These are phyloP conservation scores for Spilarctia lutea DNA, from an alignment of 2,888 invertebrate species.

Conservation along the genomic window DNA sequence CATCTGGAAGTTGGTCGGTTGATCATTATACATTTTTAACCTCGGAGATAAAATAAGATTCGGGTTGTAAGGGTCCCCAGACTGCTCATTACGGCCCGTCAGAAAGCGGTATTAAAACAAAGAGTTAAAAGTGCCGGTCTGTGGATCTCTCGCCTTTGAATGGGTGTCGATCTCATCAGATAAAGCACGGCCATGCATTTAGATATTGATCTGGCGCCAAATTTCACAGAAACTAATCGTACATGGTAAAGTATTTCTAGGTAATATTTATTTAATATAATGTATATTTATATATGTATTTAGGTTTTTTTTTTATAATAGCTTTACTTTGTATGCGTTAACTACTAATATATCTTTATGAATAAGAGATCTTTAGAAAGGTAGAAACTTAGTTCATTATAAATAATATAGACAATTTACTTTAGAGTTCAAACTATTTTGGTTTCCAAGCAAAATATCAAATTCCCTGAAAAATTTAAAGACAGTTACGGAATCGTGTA, in stretches of 20 bases:
- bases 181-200: conserved; percentile 60
- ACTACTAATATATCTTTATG: too few species aligned
- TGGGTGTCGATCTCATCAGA: conserved; percentile 77
- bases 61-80: conserved; percentile 37
- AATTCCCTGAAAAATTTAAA: neutral
- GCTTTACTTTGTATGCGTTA: conserved; percentile 23
- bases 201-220: conserved; percentile 82
- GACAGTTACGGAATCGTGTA: neutral
- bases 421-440: neutral
- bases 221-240: conserved; percentile 78
- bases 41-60: conserved; percentile 54
- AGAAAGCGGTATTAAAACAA: conserved; percentile 72
- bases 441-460: neutral
- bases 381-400: neutral
- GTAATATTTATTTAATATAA: conserved; percentile 27
- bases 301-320: conserved; percentile 11
- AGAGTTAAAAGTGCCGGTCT: conserved; percentile 70
- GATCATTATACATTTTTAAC: conserved; percentile 58
- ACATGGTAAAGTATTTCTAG: conserved; percentile 52
- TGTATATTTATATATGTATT: too few species aligned
- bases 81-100: conserved; percentile 66
- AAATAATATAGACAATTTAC: neutral
- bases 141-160: conserved; percentile 61
- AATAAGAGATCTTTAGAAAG: conserved; percentile 8
- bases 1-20: conserved; percentile 42